Evolutionary conservation across 1,140 invertebrate genomes (phyloP).

Genomic region (Idris sp.): DNA sequence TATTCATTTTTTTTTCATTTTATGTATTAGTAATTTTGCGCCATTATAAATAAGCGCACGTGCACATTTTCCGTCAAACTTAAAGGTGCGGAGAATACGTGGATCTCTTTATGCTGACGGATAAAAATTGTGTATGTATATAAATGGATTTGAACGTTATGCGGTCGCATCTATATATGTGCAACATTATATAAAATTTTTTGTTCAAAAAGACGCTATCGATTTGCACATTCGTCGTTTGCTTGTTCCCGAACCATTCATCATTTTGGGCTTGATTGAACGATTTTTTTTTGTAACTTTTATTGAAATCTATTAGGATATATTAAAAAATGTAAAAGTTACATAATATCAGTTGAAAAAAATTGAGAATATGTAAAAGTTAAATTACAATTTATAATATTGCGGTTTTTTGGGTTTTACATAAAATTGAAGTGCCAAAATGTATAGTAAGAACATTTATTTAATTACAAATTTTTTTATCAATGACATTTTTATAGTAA

Average conservation of each 20-base stretch:
- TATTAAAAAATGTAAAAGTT: too few species aligned
- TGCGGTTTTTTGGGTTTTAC: too few species aligned
- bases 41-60: conserved; percentile 11
- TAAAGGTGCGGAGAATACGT: conserved; percentile 14
- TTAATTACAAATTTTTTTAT: too few species aligned
- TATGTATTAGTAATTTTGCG: too few species aligned
- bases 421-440: too few species aligned
- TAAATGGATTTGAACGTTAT: conserved; percentile 27
- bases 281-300: not conserved
- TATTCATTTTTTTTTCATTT: too few species aligned
- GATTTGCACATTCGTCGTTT: not conserved
- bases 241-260: not conserved
- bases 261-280: not conserved
- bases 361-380: too few species aligned
- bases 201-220: too few species aligned
- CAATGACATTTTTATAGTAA: too few species aligned
- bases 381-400: too few species aligned
- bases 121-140: conserved; percentile 18
- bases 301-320: too few species aligned
- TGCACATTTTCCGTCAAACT: conserved; percentile 9
- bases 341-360: not conserved
- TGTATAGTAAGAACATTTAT: too few species aligned
- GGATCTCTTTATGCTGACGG: conserved; percentile 7
- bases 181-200: conserved; percentile 20
- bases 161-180: conserved; percentile 7